Base-by-base conservation (phyloP, 2,888 invertebrate species). In the Folsomia manolachei region DNA sequence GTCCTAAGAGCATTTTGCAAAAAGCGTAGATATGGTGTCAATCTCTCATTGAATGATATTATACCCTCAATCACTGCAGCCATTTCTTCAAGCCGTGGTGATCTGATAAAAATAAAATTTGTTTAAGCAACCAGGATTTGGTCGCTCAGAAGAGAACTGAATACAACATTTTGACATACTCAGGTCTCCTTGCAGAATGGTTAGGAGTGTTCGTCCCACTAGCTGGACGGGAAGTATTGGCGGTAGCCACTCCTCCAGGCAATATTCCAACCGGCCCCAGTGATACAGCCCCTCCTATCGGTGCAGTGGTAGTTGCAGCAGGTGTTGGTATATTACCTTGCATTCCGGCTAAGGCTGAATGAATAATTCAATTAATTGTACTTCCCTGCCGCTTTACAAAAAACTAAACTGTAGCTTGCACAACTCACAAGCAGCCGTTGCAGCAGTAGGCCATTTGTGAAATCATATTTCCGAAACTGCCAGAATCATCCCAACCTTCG, bases 51-150 rank as follows among this genome's bases (percentile, higher is more conserved):
- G 25, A 80, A 71, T 9, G 76, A 76, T 0, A 78, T 25, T 2
- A 79, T 39, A 64, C 79, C 79, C 68, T 79, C 76, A 18, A 80
- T 66, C 1, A 76, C 76, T n/a, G 72, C 75, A 9, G 76, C 75
- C 65, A 80, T 56, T 66, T 80, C 80, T 9, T 77, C 66, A 51
- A 73, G 63, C 60, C 77, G 64, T 51, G 80, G 80, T 25, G 78
- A 70, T 64, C 75, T 78, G 26, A 23, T 56, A 53, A 67, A 39
- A 4, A 14, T 23, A 61, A 56, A 70, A 14, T 4, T 1, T 69
- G 11, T 39, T 63, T 61, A 51, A 67, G 9, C 18, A n/a, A n/a
- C n/a, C n/a, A n/a, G n/a, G n/a, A n/a, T n/a, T n/a, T n/a, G n/a
- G n/a, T n/a, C 26, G 11, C 51, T n/a, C n/a, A n/a, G n/a, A n/a